Conservation (phyloP, 2,113 vertebrate species). For the Lanius ludovicianus region DNA sequence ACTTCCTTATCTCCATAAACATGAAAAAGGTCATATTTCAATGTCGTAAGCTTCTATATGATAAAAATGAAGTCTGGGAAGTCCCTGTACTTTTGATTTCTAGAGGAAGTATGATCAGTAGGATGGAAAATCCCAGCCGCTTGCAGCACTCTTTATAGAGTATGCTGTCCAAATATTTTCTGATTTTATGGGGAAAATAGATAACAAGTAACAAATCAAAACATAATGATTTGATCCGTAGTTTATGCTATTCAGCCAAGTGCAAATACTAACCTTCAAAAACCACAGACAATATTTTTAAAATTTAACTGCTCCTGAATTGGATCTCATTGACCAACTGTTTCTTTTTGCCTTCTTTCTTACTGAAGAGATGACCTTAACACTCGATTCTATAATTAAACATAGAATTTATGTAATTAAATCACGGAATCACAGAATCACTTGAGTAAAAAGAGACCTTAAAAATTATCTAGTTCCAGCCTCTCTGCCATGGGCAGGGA, state of each 20-base stretch:
- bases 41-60: not conserved
- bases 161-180: not conserved
- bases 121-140: not conserved
- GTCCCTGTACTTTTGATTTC: not conserved
- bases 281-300: not conserved
- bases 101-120: not conserved
- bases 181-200: not conserved
- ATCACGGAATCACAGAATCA: not conserved
- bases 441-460: not conserved
- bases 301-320: not conserved
- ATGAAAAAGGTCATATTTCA: not conserved
- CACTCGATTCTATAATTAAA: not conserved
- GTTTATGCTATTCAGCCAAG: not conserved
- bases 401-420: accelerated
- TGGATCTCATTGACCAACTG: not conserved
- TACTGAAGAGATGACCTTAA: not conserved
- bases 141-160: not conserved
- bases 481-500: not conserved
- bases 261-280: not conserved
- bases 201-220: not conserved
- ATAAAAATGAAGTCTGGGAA: not conserved
- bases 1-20: not conserved
- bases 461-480: not conserved
- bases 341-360: not conserved
- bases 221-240: not conserved